A percentile compares a stretch with the other conserved stretches of the same genome.
phyloP scores from a whole-genome alignment of 2,888 invertebrate species.

The Spilosoma lubricipeda region DNA sequence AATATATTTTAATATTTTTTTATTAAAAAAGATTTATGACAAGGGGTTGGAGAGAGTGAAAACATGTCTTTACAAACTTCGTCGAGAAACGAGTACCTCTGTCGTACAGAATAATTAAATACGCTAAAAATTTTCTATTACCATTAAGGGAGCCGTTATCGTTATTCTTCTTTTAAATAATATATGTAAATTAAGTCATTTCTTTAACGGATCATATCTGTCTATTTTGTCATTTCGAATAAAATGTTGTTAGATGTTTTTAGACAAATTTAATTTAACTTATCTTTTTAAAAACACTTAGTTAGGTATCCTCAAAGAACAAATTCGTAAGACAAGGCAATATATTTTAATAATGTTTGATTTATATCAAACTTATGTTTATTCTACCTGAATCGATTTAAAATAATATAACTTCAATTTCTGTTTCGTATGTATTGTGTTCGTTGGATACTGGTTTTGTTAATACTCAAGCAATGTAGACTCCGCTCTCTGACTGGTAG shows the following conservation, averaged over 20 bases:
- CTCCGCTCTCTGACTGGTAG: not conserved
- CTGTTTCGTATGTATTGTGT: not conserved
- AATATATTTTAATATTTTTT: slow-evolving; percentile 47
- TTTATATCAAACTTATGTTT: too few species aligned
- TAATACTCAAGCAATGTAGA: not conserved
- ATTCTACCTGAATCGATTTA: not conserved
- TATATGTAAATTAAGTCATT: slow-evolving; percentile 35
- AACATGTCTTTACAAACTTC: slow-evolving; percentile 46
- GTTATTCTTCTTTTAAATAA: slow-evolving; percentile 27
- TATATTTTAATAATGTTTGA: not conserved
- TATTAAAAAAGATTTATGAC: too few species aligned
- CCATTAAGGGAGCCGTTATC: slow-evolving; percentile 21
- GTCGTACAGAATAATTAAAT: slow-evolving; percentile 43
- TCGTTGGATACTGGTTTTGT: not conserved
- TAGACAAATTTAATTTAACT: not conserved
- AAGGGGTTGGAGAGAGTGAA: slow-evolving; percentile 41
- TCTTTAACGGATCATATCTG: not conserved
- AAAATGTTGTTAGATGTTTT: not conserved
- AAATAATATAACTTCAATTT: too few species aligned
- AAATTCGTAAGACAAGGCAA: not conserved
- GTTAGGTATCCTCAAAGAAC: not conserved
- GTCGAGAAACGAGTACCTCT: slow-evolving; percentile 32
- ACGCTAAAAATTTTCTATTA: slow-evolving; percentile 40
- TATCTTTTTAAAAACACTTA: not conserved
- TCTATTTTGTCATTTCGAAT: not conserved